phyloP scores from a whole-genome alignment of 2,113 vertebrate genomes.

The Takifugu bimaculatus region DNA sequence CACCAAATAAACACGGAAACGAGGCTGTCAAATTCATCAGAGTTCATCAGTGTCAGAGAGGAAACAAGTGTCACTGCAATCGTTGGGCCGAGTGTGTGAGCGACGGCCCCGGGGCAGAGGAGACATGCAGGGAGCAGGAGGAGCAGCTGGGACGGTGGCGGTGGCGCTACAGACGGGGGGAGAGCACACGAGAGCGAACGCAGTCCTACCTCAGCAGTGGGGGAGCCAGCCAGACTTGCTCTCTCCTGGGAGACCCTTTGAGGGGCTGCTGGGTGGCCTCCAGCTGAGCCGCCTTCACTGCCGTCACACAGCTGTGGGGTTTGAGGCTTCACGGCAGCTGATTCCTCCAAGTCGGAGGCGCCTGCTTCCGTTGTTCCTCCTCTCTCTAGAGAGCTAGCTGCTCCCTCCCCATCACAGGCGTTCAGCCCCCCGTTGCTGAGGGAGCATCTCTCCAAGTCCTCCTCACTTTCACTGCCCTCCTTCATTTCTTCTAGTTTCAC shows the following conservation, averaged over 20 bases:
- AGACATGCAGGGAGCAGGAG: slow-evolving; percentile 29
- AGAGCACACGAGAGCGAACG: slow-evolving; percentile 33
- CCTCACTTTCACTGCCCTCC: slow-evolving; percentile 26
- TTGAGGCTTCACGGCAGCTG: background rate
- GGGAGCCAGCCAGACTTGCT: background rate
- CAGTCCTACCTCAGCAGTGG: slow-evolving; percentile 61
- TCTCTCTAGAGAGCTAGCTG: slow-evolving; percentile 36
- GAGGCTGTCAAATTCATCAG: background rate
- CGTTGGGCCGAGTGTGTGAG: background rate
- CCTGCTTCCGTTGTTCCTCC: slow-evolving; percentile 20
- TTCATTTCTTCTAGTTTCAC: slow-evolving; percentile 29
- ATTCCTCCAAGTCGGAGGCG: slow-evolving; percentile 23
- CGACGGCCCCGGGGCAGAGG: slow-evolving; percentile 51
- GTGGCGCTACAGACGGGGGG: background rate
- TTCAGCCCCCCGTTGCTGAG: slow-evolving; percentile 35
- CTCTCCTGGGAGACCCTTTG: background rate
- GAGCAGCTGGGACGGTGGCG: background rate
- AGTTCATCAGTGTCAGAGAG: too few relatives aligned
- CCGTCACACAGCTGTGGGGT: slow-evolving; percentile 24
- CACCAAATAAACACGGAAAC: slow-evolving; percentile 7
- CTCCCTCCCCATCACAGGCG: slow-evolving; percentile 12
- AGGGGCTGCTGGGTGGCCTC: slow-evolving; percentile 4
- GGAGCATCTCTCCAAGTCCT: slow-evolving; percentile 50
- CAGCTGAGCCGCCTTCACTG: slow-evolving; percentile 16
- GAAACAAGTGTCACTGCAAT: background rate